A percentile compares a stretch with the other conserved stretches of the same genome.
Evolutionary conservation across 2,113 vertebrate genomes (phyloP).

Genomic region (Ophiodon elongatus): DNA sequence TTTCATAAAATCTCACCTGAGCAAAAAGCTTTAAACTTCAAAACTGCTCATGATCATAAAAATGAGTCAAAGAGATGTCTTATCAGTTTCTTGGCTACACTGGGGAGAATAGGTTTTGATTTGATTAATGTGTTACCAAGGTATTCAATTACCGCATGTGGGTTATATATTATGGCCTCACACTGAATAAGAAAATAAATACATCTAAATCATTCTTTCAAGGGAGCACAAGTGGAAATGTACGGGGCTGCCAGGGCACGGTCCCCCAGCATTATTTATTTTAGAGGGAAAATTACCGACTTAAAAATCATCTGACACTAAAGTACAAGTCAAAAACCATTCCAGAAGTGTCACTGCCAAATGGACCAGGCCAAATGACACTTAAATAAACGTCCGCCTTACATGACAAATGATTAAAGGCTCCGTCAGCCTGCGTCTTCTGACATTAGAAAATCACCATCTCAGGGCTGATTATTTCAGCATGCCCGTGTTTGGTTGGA

Average conservation of each 20-base stretch:
- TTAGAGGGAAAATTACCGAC: conserved; percentile 73
- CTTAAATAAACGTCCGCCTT: conserved; percentile 68
- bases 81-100: conserved; percentile 58
- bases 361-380: conserved; percentile 63
- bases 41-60: conserved; percentile 46
- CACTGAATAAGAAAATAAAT: conserved; percentile 64
- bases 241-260: conserved; percentile 64
- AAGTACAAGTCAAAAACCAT: conserved; percentile 68
- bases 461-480: conserved; percentile 43
- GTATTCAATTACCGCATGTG: conserved; percentile 61
- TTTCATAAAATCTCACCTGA: conserved; percentile 52
- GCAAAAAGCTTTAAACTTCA: conserved; percentile 30
- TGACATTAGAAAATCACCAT: conserved; percentile 56
- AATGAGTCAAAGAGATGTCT: conserved; percentile 51
- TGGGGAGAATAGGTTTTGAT: conserved; percentile 48
- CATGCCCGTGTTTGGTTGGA: conserved; percentile 43
- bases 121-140: conserved; percentile 65
- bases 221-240: conserved; percentile 47
- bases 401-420: conserved; percentile 79
- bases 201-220: conserved; percentile 60
- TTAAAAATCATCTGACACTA: conserved; percentile 69
- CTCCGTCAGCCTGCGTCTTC: conserved; percentile 48
- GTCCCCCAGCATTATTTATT: conserved; percentile 73
- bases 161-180: conserved; percentile 55
- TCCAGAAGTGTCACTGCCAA: conserved; percentile 69